Percentiles rank a stretch among this genome's conserved stretches.
Evolutionary conservation across 2,113 vertebrate species (phyloP).

Genomic region (Eclectus roratus): DNA sequence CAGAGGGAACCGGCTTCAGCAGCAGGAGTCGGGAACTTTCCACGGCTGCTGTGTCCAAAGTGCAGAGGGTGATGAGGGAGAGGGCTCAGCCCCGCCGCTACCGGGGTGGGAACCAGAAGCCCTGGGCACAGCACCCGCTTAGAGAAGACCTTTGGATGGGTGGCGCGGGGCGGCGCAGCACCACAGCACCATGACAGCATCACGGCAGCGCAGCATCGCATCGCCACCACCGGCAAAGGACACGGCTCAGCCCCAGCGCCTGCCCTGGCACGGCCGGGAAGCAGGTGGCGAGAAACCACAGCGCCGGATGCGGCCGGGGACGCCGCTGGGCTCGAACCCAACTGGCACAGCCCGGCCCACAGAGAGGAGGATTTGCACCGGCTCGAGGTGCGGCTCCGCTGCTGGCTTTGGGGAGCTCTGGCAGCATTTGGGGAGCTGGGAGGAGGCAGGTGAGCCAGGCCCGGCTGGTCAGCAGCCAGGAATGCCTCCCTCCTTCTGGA

Average conservation of each 20-base stretch:
- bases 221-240: rapidly evolving
- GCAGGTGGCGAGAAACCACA: background rate
- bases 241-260: background rate
- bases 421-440: background rate
- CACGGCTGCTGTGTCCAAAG: background rate
- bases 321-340: background rate
- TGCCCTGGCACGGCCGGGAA: background rate
- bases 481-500: background rate
- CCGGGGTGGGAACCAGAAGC: background rate
- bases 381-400: rapidly evolving
- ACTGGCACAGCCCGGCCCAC: background rate
- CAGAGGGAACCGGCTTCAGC: background rate
- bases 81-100: background rate
- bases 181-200: background rate
- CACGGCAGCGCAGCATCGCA: background rate
- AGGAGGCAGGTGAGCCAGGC: background rate
- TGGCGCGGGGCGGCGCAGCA: rapidly evolving
- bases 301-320: background rate
- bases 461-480: background rate
- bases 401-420: background rate
- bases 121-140: background rate
- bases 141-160: background rate
- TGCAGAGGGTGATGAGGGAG: background rate
- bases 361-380: background rate
- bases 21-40: no score